Conservation (phyloP, 2,113 vertebrate species). For the Callionymus lyra region DNA sequence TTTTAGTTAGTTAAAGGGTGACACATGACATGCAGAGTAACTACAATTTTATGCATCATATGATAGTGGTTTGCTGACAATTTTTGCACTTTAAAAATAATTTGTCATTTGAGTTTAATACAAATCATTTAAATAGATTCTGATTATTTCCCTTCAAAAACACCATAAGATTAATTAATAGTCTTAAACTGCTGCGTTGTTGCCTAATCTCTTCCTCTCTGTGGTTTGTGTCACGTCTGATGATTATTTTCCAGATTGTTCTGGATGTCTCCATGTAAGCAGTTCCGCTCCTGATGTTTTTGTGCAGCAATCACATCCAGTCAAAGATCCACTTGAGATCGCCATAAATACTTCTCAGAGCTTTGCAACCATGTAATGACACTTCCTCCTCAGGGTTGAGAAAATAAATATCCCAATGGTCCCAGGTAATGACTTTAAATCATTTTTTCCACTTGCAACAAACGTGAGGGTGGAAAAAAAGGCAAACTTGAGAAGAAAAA, state of each 20-base stretch:
- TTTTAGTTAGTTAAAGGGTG: no score
- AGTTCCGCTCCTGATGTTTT: neutral
- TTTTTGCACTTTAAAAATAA: no score
- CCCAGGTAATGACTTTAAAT: conserved; percentile 35
- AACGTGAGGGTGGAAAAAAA: conserved; percentile 3
- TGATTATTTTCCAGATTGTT: neutral
- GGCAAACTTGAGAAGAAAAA: conserved; percentile 1
- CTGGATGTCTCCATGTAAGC: neutral
- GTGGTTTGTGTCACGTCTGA: neutral
- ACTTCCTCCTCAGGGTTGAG: conserved; percentile 16
- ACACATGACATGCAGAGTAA: no score
- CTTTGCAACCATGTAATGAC: conserved; percentile 10
- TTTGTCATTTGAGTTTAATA: no score
- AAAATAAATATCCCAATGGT: conserved; percentile 25
- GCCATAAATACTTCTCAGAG: conserved; percentile 18
- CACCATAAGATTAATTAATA: no score
- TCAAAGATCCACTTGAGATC: conserved; percentile 10
- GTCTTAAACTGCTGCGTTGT: no score
- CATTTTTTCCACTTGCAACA: conserved; percentile 42
- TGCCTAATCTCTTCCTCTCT: no score
- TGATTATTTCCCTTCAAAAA: no score
- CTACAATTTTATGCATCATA: no score
- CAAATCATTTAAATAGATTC: no score
- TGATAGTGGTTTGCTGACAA: no score
- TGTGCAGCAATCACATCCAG: conserved; percentile 2